phyloP scores from a whole-genome alignment of 2,797 vertebrate genomes.

The Sarcophilus harrisii region DNA sequence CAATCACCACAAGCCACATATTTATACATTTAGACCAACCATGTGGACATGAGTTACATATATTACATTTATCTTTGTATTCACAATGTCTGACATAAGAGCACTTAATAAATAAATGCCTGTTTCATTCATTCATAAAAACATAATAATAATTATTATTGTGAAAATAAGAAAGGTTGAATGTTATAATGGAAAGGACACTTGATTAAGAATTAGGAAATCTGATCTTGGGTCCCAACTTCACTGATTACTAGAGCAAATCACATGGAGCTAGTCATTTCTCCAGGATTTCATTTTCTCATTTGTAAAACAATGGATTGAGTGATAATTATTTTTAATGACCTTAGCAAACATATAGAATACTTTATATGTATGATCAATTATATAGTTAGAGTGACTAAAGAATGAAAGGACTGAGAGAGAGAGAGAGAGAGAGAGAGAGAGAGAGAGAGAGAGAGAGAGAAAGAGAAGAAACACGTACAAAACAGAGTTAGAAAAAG shows the following conservation, averaged over 20 bases:
- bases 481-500: not conserved
- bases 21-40: not conserved
- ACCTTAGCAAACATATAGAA: not conserved
- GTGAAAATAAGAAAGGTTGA: not conserved
- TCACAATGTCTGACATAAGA: not conserved
- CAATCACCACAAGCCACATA: not conserved
- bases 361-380: not conserved
- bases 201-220: not conserved
- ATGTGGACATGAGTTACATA: not conserved
- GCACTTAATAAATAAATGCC: not conserved
- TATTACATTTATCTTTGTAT: not conserved
- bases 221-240: not conserved
- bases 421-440: not conserved
- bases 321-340: not conserved
- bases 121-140: not conserved
- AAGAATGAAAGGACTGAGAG: not conserved
- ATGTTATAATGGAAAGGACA: not conserved
- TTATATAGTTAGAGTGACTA: not conserved
- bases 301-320: not conserved
- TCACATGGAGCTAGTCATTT: not conserved
- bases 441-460: not conserved
- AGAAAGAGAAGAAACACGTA: fast-evolving
- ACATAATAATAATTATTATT: not conserved
- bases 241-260: not conserved
- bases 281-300: not conserved